Percentiles rank a stretch among this genome's conserved stretches.
Conservation (phyloP, 2,888 invertebrate species). For the Meloe dianella region DNA sequence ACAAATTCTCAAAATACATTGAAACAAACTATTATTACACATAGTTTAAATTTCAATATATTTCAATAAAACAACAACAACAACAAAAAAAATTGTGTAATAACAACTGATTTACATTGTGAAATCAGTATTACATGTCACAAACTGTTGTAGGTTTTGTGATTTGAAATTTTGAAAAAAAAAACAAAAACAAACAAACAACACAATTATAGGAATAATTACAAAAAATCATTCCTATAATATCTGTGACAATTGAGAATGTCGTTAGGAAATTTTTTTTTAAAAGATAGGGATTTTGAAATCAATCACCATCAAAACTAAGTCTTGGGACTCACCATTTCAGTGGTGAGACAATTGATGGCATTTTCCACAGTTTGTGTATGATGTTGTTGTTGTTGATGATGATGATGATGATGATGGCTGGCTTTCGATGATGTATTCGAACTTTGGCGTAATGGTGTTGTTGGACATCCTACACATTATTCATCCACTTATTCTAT, state of each 20-base stretch:
- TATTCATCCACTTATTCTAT: constrained; percentile 25
- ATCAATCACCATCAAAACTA: constrained; percentile 25
- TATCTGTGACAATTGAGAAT: not conserved
- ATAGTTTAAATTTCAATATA: constrained; percentile 12
- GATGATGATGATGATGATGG: constrained; percentile 24
- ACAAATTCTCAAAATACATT: not conserved
- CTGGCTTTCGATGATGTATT: constrained; percentile 59
- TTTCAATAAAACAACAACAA: constrained; percentile 16
- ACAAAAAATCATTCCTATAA: not conserved
- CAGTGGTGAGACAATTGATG: constrained; percentile 81
- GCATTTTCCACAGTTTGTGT: constrained; percentile 73
- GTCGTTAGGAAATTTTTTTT: too few relatives aligned
- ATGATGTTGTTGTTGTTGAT: constrained; percentile 46
- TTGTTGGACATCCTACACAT: constrained; percentile 68
- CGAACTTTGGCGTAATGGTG: constrained; percentile 61
- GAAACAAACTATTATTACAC: too few relatives aligned
- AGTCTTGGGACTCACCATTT: constrained; percentile 74
- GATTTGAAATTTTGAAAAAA: not conserved
- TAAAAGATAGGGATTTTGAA: too few relatives aligned
- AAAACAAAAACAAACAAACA: too few relatives aligned
- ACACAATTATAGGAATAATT: constrained; percentile 13
- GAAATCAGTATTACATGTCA: constrained; percentile 38
- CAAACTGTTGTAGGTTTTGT: not conserved
- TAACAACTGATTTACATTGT: constrained; percentile 56
- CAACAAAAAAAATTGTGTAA: constrained; percentile 45